These are phyloP conservation scores for Cygnus olor DNA, from an alignment of 2,797 vertebrate species.

Conservation along the genomic window DNA sequence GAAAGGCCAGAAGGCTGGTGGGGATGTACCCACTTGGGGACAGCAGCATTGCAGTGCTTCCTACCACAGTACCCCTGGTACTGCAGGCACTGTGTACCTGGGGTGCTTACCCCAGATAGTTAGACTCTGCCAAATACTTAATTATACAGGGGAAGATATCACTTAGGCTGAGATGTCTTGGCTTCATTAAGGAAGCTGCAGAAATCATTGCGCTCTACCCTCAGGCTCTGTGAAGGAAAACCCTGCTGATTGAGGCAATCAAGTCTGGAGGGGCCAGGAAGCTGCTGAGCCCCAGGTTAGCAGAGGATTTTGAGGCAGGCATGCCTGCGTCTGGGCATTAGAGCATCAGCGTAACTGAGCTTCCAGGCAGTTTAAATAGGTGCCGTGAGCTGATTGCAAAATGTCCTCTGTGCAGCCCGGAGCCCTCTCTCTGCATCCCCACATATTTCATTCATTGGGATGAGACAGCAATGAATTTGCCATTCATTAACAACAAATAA, in stretches of 20 bases:
- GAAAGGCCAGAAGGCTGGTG: not conserved
- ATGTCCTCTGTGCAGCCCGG: not conserved
- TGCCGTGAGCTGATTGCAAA: constrained; percentile 34
- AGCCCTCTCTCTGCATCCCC: not conserved
- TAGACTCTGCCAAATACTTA: constrained; percentile 46
- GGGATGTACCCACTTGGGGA: rapidly evolving
- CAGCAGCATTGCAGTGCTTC: not conserved
- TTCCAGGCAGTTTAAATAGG: constrained; percentile 26
- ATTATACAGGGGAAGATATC: constrained; percentile 9
- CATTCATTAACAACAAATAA: constrained; percentile 69
- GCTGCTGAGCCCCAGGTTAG: constrained; percentile 17
- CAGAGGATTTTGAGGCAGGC: constrained; percentile 33
- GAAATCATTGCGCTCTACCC: not conserved
- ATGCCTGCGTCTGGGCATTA: not conserved
- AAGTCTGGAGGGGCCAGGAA: constrained; percentile 23
- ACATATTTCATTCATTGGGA: constrained; percentile 46
- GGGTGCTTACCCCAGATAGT: not conserved
- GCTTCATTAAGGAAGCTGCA: constrained; percentile 52
- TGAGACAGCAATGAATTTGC: constrained; percentile 46
- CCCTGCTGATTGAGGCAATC: constrained; percentile 36
- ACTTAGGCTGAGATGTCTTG: constrained; percentile 32
- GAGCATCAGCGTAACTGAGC: not conserved
- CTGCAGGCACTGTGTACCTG: not conserved
- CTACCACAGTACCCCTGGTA: not conserved
- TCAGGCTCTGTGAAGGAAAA: constrained; percentile 28